phyloP scores from a whole-genome alignment of 2,797 vertebrate species.

The Parotocinclus haroldoi region DNA sequence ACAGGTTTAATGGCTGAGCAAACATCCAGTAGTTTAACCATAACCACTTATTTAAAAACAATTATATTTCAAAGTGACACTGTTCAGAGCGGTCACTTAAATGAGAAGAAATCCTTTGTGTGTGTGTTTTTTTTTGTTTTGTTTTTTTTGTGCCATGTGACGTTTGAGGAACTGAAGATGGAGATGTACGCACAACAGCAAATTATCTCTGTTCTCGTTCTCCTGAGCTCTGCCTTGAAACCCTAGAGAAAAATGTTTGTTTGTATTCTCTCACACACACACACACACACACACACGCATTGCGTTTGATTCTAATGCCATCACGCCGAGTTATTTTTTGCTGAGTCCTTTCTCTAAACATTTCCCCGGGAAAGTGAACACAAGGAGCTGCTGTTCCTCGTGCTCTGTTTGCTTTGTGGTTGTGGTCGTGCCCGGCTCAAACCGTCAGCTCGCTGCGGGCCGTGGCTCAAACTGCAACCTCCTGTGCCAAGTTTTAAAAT shows the following conservation, averaged over 20 bases:
- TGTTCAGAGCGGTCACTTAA: too few species aligned
- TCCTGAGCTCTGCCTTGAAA: conserved; percentile 3
- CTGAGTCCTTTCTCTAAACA: conserved; percentile 73
- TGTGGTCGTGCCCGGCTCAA: conserved; percentile 77
- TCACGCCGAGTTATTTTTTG: conserved; percentile 72
- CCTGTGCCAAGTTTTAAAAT: conserved; percentile 85
- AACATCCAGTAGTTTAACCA: too few species aligned
- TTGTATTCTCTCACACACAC: conserved; percentile 42
- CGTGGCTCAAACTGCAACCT: conserved; percentile 75
- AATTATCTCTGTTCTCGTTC: not conserved
- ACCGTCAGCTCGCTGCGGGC: conserved; percentile 70
- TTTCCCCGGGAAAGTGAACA: conserved; percentile 71
- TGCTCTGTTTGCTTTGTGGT: conserved; percentile 84
- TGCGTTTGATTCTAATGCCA: conserved; percentile 67
- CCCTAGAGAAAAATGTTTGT: conserved; percentile 18
- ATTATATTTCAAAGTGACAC: too few species aligned
- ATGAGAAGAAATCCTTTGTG: too few species aligned
- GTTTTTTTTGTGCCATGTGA: too few species aligned
- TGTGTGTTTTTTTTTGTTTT: too few species aligned
- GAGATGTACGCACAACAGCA: too few species aligned
- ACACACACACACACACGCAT: conserved; percentile 38
- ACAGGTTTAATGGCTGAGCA: too few species aligned
- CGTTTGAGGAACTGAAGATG: too few species aligned
- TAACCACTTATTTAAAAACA: too few species aligned
- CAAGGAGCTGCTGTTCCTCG: conserved; percentile 74